A percentile compares a stretch with the other conserved stretches of the same genome.
Evolutionary conservation across 2,888 invertebrate genomes (phyloP).

Genomic region (Dasypolia templi): DNA sequence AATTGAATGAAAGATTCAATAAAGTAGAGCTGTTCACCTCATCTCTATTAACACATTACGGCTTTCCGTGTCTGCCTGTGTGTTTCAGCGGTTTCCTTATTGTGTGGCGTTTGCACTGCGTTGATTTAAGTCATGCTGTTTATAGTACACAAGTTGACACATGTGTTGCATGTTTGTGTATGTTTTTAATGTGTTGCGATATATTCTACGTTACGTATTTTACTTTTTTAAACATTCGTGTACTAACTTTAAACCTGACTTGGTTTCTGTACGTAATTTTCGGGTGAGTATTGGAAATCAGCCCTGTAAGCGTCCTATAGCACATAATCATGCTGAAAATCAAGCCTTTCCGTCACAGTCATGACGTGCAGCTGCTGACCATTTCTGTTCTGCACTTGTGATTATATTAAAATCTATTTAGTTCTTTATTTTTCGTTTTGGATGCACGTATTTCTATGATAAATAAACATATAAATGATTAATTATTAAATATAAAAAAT

Average conservation of each 20-base stretch:
- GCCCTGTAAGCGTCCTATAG: background rate
- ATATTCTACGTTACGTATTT: background rate
- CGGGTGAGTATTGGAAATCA: background rate
- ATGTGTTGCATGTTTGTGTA: background rate
- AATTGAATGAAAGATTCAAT: background rate
- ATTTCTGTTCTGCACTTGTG: background rate
- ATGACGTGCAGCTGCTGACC: background rate
- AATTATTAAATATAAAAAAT: no score
- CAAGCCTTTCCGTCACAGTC: background rate
- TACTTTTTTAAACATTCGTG: background rate
- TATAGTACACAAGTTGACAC: background rate
- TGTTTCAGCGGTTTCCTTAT: constrained; percentile 43
- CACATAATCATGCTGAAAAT: background rate
- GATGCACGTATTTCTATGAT: no score
- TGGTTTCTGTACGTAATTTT: background rate
- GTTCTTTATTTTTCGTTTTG: no score
- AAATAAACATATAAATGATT: no score
- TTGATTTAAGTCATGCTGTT: constrained; percentile 17
- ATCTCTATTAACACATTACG: constrained; percentile 23
- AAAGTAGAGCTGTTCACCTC: background rate
- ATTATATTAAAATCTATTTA: no score
- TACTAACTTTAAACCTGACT: background rate
- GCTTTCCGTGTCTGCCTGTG: constrained; percentile 5
- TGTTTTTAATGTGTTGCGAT: background rate
- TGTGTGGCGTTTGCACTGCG: constrained; percentile 18